A percentile compares a stretch with the other conserved stretches of the same genome.
These are phyloP conservation scores for Cryptosula pallasiana DNA, from an alignment of 2,888 invertebrate genomes.

Conservation along the genomic window DNA sequence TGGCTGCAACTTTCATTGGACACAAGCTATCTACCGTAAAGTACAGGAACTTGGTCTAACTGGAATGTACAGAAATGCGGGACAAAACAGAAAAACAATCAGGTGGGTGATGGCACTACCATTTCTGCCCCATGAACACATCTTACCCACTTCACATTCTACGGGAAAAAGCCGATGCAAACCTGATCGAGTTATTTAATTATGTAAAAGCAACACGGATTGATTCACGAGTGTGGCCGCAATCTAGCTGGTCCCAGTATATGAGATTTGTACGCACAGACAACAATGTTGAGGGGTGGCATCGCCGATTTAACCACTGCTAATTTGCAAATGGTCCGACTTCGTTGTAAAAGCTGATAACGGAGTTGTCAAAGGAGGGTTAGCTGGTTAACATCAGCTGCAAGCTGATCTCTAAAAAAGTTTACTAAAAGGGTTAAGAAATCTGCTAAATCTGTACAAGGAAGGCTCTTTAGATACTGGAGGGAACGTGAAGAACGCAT, in stretches of 20 bases:
- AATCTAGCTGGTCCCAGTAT: slow-evolving; percentile 11
- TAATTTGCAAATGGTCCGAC: background rate
- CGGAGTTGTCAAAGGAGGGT: background rate
- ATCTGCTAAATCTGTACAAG: background rate
- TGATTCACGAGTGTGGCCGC: background rate
- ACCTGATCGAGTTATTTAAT: background rate
- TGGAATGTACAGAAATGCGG: background rate
- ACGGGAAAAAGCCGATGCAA: background rate
- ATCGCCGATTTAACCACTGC: slow-evolving; percentile 6
- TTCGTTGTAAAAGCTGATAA: background rate
- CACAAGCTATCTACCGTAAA: background rate
- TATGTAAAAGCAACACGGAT: background rate
- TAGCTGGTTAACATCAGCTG: background rate
- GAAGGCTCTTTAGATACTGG: background rate
- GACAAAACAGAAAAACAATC: background rate
- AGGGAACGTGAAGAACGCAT: background rate
- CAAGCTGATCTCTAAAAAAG: background rate
- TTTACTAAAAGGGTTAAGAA: background rate
- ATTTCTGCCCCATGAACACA: background rate
- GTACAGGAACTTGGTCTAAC: background rate
- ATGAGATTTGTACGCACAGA: slow-evolving; percentile 19
- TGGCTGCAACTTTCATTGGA: background rate
- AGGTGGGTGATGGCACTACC: background rate
- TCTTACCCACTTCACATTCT: background rate
- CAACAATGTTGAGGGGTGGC: slow-evolving; percentile 25